Percentiles rank a stretch among this genome's conserved stretches.
These are phyloP conservation scores for Elanoides forficatus DNA, from an alignment of 2,113 vertebrate genomes.

Conservation along the genomic window DNA sequence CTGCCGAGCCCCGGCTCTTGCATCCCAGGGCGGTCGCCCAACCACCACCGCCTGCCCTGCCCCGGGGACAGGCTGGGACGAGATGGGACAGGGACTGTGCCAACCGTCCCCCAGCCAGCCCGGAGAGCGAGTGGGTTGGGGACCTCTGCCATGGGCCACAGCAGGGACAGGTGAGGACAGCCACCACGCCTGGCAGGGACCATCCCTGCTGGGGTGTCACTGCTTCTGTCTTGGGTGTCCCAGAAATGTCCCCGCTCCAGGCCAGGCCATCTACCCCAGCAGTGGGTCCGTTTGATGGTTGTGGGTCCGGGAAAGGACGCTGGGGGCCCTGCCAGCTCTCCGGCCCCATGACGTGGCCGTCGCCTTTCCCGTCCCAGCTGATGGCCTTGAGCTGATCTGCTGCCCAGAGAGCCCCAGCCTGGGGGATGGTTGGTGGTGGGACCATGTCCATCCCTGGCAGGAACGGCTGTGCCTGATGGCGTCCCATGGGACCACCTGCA, in stretches of 20 bases:
- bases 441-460: neutral
- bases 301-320: neutral
- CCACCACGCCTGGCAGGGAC: neutral
- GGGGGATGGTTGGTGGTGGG: neutral
- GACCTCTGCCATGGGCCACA: too few relatives aligned
- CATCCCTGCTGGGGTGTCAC: neutral
- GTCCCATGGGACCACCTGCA: neutral
- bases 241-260: neutral
- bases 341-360: fast-evolving
- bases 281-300: neutral
- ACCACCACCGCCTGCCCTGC: fast-evolving
- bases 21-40: neutral
- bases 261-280: neutral
- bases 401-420: too few relatives aligned
- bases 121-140: neutral
- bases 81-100: neutral
- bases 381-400: neutral
- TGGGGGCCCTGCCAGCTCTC: neutral
- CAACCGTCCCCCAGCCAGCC: neutral
- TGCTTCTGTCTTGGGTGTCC: neutral
- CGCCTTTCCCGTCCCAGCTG: neutral
- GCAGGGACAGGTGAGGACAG: neutral
- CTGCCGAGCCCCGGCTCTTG: neutral
- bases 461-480: fast-evolving
- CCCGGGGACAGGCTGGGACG: neutral